Conservation (phyloP, 1,140 invertebrate genomes). For the Carcinoscorpius rotundicauda region DNA sequence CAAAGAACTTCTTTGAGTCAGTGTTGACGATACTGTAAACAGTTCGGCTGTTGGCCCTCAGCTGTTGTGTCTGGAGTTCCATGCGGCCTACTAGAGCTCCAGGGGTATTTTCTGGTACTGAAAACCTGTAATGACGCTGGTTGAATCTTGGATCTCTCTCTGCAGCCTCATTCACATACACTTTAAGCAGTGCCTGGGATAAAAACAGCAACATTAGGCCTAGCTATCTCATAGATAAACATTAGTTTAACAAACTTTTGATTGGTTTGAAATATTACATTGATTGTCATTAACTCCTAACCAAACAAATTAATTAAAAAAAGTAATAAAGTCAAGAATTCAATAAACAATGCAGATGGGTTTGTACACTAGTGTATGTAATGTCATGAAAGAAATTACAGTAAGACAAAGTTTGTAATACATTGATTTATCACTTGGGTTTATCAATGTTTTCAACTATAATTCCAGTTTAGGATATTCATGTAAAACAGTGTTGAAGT, state of each 20-base stretch:
- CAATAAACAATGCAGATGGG: too few relatives aligned
- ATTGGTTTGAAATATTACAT: slow-evolving; percentile 2
- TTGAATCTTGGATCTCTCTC: slow-evolving; percentile 27
- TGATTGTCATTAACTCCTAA: background rate
- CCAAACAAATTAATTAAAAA: background rate
- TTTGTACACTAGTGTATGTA: too few relatives aligned
- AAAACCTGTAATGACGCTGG: slow-evolving; percentile 38
- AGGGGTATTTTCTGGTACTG: slow-evolving; percentile 60
- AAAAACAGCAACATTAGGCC: background rate
- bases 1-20: slow-evolving; percentile 25
- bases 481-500: background rate
- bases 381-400: too few relatives aligned
- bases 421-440: too few relatives aligned
- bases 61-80: slow-evolving; percentile 31
- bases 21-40: slow-evolving; percentile 27
- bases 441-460: too few relatives aligned
- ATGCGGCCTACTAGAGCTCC: slow-evolving; percentile 57
- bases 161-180: slow-evolving; percentile 25
- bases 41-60: slow-evolving; percentile 37
- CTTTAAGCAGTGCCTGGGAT: slow-evolving; percentile 20
- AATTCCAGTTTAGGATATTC: too few relatives aligned
- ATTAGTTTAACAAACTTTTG: too few relatives aligned
- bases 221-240: too few relatives aligned
- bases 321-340: background rate
- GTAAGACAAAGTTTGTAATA: too few relatives aligned